Evolutionary conservation across 2,797 vertebrate species (phyloP), one percentile per base, ranked within the genome.

Genomic region (Natrix natrix): DNA sequence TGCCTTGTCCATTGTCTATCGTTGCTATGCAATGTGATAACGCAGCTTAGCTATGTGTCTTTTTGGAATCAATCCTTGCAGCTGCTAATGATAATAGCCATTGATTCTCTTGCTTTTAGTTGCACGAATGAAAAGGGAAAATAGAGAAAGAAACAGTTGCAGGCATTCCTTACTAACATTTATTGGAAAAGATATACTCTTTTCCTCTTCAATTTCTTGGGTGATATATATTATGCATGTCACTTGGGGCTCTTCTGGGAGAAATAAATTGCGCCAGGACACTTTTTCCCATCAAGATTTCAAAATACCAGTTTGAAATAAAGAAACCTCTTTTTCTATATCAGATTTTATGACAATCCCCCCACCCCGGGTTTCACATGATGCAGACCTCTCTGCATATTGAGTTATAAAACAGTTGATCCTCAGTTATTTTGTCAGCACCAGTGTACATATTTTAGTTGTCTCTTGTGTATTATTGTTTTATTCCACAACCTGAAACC

Each of bases 21-120:
- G 78, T 66, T 91, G 91, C 91, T 91, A 87, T 56, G 83, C 63
- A 66, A 87, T 55, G 48, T 63, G 83, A 87, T 91, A 37, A 87
- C 0, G 24, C 28, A 48, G 20, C 83, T 26, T 37, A 91, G 91
- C 59, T 55, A 91, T 91, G 61, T 37, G 86, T 66, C 91, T 55
- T 87, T 87, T 37, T 55, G 59, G 91, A 87, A 61, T 91, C 59
- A 87, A 16, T 8, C 48, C 13, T 91, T 66, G 48, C 32, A 57
- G 17, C 28, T 61, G 43, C 59, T 20, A 87, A 17, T 32, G n/a
- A 91, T 63, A 32, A 87, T 8, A 55, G 60, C 26, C 52, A 17
- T n/a, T 5, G 6, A 55, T 55, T 37, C 20, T 26, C 43, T 60
- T 91, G 20, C 32, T 61, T 60, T 61, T 52, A 86, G 14, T 52